Percentiles rank a stretch among this genome's conserved stretches.
These are phyloP conservation scores for Corythucha ciliata DNA, from an alignment of 2,888 invertebrate species.

Conservation along the genomic window DNA sequence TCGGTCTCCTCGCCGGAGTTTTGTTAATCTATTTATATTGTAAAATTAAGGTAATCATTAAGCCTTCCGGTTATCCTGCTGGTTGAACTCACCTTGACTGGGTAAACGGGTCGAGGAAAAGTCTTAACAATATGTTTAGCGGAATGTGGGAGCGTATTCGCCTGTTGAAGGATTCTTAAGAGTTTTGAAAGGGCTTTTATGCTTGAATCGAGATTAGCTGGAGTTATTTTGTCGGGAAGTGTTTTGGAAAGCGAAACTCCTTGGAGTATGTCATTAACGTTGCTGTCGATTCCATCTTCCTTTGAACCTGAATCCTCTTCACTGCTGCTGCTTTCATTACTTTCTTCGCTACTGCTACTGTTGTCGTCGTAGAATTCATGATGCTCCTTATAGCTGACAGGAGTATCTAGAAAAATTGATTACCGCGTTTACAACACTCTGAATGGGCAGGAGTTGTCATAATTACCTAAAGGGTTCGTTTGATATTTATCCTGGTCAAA, in stretches of 20 bases:
- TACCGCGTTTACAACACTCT: no score
- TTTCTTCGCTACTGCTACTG: neutral
- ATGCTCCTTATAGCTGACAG: conserved; percentile 1
- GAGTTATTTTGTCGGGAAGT: conserved; percentile 63
- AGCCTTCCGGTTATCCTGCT: no score
- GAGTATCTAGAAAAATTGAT: no score
- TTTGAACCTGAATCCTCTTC: conserved; percentile 7
- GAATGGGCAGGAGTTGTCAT: neutral
- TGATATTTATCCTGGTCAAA: neutral
- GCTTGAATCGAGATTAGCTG: conserved; percentile 68
- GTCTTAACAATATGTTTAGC: conserved; percentile 50
- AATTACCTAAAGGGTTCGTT: no score
- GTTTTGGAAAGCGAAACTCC: conserved; percentile 65
- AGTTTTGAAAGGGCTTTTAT: conserved; percentile 68
- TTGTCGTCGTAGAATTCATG: conserved; percentile 18
- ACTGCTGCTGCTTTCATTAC: no score
- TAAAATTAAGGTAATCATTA: neutral
- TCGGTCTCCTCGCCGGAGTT: conserved; percentile 21
- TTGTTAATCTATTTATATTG: conserved; percentile 11
- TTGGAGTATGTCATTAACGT: conserved; percentile 50
- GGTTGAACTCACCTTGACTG: conserved; percentile 14
- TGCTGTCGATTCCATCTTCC: conserved; percentile 16
- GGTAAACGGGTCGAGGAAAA: conserved; percentile 23
- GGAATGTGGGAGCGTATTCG: conserved; percentile 40
- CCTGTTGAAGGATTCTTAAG: conserved; percentile 54